These are phyloP conservation scores for Agraylea sexmaculata DNA, from an alignment of 1,140 invertebrate genomes.

Conservation along the genomic window DNA sequence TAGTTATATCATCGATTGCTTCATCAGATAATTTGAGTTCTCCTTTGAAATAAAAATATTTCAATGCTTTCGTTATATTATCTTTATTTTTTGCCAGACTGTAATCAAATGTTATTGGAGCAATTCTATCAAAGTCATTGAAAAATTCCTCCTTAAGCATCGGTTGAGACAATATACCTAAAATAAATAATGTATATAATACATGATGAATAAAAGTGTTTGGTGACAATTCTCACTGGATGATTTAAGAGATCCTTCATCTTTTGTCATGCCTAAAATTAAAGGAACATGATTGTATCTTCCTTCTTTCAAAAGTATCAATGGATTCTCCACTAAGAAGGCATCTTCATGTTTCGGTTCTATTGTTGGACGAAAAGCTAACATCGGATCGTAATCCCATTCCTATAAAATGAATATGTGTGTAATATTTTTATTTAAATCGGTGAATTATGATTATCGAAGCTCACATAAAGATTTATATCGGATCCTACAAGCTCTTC, in stretches of 20 bases:
- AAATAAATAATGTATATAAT: slow-evolving; percentile 6
- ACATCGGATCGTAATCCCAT: slow-evolving; percentile 34
- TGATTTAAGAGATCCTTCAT: slow-evolving; percentile 34
- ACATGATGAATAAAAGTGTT: slow-evolving; percentile 1
- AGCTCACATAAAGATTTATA: slow-evolving; percentile 24
- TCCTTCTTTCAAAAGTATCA: slow-evolving; percentile 24
- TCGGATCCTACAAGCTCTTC: slow-evolving; percentile 25
- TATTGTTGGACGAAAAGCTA: slow-evolving; percentile 34
- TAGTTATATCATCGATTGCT: slow-evolving; percentile 24
- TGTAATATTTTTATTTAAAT: no score
- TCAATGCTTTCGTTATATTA: slow-evolving; percentile 15
- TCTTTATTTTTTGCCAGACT: slow-evolving; percentile 8
- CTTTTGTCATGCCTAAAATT: slow-evolving; percentile 30
- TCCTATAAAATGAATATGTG: slow-evolving; percentile 22
- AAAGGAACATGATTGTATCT: slow-evolving; percentile 28
- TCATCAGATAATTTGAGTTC: slow-evolving; percentile 22
- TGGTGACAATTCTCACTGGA: slow-evolving; percentile 17
- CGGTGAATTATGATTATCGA: not conserved
- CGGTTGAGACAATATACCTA: slow-evolving; percentile 26
- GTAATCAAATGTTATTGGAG: slow-evolving; percentile 23
- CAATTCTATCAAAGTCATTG: slow-evolving; percentile 26
- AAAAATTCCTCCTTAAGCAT: slow-evolving; percentile 19
- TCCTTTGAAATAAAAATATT: slow-evolving; percentile 24
- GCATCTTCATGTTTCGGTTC: slow-evolving; percentile 25
- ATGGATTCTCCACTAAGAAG: slow-evolving; percentile 31